Base-by-base conservation (phyloP, 2,888 invertebrate genomes). In the Ophraella communa region DNA sequence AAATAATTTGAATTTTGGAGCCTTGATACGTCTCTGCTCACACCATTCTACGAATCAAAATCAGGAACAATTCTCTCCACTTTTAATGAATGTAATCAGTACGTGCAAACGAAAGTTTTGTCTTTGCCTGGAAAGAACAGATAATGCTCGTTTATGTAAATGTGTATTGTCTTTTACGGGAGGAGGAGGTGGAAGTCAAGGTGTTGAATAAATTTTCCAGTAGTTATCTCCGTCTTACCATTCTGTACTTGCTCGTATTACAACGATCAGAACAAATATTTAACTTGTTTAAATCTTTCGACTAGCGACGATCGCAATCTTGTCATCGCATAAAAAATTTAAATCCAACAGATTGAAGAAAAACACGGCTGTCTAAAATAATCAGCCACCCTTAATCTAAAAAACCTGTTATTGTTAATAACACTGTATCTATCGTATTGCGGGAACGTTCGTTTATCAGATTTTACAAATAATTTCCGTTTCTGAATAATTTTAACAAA, bases 131-230 rank as follows among this genome's bases (percentile, higher is more conserved):
- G 67, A 66, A 73, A 70, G 70, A 72, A 69, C 72, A 73, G 78
- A 78, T 79, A 78, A 78, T 78, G 76, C 77, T 78, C 78, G 77
- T 77, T 78, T 78, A 79, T 79, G 79, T 76, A 78, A 79, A 79
- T 78, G 76, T 76, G 74, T 78, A 77, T 79, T 79, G 78, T 78
- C 79, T 78, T 77, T 78, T 73, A 69, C 70, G 67, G 69, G 72
- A 76, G 76, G 72, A 76, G 76, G 27, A 76, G 77, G 72, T 71
- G 70, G 74, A 77, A 78, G 76, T 73, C 73, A 75, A 77, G 77
- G 78, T 77, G 76, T 73, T 74, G 78, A 78, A 78, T 78, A 77
- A 78, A 78, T 78, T 78, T 77, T 73, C 61, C 68, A 69, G 68
- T 17, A 71, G 76, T 77, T 77, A 77, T 77, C 77, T 74, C 68